Evolutionary conservation across 2,113 vertebrate genomes (phyloP).

Genomic region (Brachyistius frenatus): DNA sequence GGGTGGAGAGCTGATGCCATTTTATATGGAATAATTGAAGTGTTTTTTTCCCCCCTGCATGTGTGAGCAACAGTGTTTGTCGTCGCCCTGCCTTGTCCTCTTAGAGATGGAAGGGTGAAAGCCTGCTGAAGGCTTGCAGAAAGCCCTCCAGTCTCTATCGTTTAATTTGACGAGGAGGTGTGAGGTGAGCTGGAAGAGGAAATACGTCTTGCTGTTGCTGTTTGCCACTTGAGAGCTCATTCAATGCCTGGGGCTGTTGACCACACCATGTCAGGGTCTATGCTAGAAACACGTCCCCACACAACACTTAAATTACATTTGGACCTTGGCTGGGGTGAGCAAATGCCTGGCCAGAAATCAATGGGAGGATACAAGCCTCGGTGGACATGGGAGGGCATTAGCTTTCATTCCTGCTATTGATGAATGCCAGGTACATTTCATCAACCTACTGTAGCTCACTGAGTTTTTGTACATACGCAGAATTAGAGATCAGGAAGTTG

Average conservation of each 20-base stretch:
- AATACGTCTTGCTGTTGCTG: slow-evolving; percentile 72
- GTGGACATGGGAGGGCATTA: slow-evolving; percentile 67
- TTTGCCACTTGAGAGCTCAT: slow-evolving; percentile 78
- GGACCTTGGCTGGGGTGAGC: slow-evolving; percentile 73
- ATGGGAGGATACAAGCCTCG: slow-evolving; percentile 77
- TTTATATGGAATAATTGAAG: slow-evolving; percentile 77
- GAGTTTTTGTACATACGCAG: slow-evolving; percentile 58
- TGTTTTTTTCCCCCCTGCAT: slow-evolving; percentile 3
- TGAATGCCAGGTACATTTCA: slow-evolving; percentile 76
- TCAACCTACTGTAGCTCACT: slow-evolving; percentile 66
- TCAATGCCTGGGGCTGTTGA: slow-evolving; percentile 79
- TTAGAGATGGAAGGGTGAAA: slow-evolving; percentile 65
- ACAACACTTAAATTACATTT: slow-evolving; percentile 81
- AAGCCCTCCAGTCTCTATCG: slow-evolving; percentile 71
- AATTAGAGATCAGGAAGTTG: slow-evolving; percentile 35
- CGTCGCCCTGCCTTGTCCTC: slow-evolving; percentile 62
- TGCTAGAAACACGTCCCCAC: slow-evolving; percentile 73
- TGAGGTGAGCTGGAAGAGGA: slow-evolving; percentile 81
- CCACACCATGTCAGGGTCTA: slow-evolving; percentile 77
- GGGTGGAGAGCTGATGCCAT: slow-evolving; percentile 75
- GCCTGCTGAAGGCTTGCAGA: slow-evolving; percentile 59
- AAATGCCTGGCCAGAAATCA: slow-evolving; percentile 78
- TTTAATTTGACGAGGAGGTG: slow-evolving; percentile 79
- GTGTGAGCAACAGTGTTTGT: slow-evolving; percentile 57
- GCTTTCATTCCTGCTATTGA: slow-evolving; percentile 77